Percentiles rank a stretch among this genome's conserved stretches.
Evolutionary conservation across 1,140 invertebrate species (phyloP).

Genomic region (Leptopilina clavipes): DNA sequence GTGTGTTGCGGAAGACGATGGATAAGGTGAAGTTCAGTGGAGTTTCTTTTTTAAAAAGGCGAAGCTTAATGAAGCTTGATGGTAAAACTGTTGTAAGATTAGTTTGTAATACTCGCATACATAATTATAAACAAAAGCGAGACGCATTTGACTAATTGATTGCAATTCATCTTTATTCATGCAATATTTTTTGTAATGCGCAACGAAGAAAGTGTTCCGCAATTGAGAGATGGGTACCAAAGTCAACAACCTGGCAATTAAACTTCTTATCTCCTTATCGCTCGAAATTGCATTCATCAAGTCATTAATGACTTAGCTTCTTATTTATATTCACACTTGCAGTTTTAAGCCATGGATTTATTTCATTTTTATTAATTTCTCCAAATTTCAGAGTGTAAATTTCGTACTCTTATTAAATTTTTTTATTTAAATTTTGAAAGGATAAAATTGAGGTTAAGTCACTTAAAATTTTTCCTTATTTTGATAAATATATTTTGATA

Average conservation of each 20-base stretch:
- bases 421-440: no score
- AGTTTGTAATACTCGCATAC: neutral
- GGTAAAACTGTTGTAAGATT: neutral
- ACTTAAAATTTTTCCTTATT: no score
- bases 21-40: no score
- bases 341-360: neutral
- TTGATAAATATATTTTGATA: no score
- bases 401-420: no score
- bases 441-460: no score
- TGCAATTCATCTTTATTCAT: slow-evolving; percentile 48
- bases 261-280: slow-evolving; percentile 20
- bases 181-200: slow-evolving; percentile 26
- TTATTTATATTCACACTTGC: neutral
- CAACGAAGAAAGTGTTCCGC: slow-evolving; percentile 16
- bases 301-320: slow-evolving; percentile 2
- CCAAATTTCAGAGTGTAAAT: no score
- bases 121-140: neutral
- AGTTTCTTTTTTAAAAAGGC: no score
- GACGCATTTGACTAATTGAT: slow-evolving; percentile 41
- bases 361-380: neutral
- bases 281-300: slow-evolving; percentile 31
- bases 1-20: no score
- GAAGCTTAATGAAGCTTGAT: neutral
- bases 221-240: slow-evolving; percentile 18
- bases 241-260: slow-evolving; percentile 20